phyloP scores from a whole-genome alignment of 2,113 vertebrate species.

The Caloenas nicobarica region DNA sequence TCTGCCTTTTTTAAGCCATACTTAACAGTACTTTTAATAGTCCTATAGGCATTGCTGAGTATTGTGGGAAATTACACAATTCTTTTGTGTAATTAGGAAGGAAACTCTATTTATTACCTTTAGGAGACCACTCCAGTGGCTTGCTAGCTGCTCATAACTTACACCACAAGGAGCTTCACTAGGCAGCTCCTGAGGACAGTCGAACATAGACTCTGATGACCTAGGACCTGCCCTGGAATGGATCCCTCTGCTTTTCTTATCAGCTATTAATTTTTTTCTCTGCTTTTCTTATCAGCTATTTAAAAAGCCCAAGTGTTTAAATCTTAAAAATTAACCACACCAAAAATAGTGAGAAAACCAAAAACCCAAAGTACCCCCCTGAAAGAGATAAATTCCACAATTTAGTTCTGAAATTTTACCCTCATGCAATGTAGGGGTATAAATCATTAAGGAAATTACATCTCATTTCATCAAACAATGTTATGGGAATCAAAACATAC shows the following conservation, averaged over 20 bases:
- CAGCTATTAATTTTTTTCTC: too few relatives aligned
- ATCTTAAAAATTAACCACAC: background rate
- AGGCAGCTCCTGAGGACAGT: background rate
- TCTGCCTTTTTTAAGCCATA: background rate
- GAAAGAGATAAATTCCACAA: background rate
- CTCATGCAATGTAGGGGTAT: background rate
- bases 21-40: background rate
- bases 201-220: rapidly evolving
- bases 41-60: background rate
- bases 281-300: background rate
- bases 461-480: background rate
- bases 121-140: background rate
- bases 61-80: background rate
- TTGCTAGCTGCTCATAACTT: background rate
- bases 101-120: background rate
- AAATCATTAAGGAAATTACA: background rate
- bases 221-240: background rate
- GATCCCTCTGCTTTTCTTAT: too few relatives aligned
- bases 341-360: background rate
- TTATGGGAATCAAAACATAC: background rate
- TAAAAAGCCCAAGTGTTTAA: background rate
- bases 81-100: too few relatives aligned
- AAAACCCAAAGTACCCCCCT: background rate
- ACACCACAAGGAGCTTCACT: background rate
- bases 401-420: background rate